Evolutionary conservation across 2,888 invertebrate species (phyloP), one percentile per base, ranked within the genome.

Genomic region (Napeogenes sylphis): DNA sequence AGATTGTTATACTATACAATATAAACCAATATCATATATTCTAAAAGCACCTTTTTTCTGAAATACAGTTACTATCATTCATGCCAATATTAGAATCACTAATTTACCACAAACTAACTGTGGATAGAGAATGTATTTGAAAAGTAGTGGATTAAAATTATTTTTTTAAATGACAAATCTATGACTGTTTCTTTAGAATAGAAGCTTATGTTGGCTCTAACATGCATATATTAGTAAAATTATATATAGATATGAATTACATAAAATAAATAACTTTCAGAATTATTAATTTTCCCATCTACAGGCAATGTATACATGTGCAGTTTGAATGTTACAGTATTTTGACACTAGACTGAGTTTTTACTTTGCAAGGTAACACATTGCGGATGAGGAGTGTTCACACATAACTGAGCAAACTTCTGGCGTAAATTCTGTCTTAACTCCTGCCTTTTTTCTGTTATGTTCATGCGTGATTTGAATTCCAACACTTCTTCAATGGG

Each of bases 401-500:
- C 91, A 84, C 96, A 96, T 75, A 96, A 88, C 83, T 95, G 94
- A 70, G 94, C 96, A 80, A 97, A 98, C 81, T 95, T 94, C 81
- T 94, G 94, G 78, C 94, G 94, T 66, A 98, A 90, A 63, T 93
- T 95, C 83, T 96, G 94, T 61, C 97, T 92, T 75, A 97, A 88
- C 85, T 96, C 94, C 77, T 95, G 93, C 71, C 97, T 94, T 87
- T 96, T 94, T 78, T 95, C 94, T 67, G 94, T 93, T 75, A 96
- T 93, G 82, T 95, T 94, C 80, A 93, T 93, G 79, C 95, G 94
- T 71, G 95, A 95, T 90, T 95, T 94, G 84, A 97, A 97, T 87
- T 95, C 95, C 87, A 94, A 92, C 71, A 98, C 95, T 83, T 97
- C 97, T 86, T 97, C 97, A 74, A 94, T 93, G 71, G 97, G 96